Evolutionary conservation across 2,113 vertebrate genomes (phyloP), one percentile per base, ranked within the genome.

Genomic region (Ophthalmolycus amberensis): DNA sequence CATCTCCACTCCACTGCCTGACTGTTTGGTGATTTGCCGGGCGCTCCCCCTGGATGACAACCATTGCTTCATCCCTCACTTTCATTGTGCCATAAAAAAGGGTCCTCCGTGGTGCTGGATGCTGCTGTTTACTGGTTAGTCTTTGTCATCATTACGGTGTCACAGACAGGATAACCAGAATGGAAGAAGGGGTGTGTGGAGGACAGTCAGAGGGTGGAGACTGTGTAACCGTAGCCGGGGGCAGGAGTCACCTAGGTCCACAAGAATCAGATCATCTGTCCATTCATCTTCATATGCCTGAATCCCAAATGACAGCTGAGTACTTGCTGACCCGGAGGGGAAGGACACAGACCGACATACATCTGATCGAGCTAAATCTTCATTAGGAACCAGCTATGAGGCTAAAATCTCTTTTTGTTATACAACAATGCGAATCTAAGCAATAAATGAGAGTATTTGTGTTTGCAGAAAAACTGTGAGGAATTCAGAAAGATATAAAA

Each of bases 131-230:
- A 90, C 93, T 90, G 89, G 88, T 90, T 83, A 90, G 90, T 89
- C 92, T 93, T 92, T 94, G 94, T 94, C 94, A 94, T 93, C 91
- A 92, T 93, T 93, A 93, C 75, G 10, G 89, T 94, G 89, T 93
- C 91, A 93, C 71, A 65, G 87, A 85, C 85, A 88, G 89, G 86
- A 91, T 88, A 90, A 92, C 81, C 88, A 85, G 91, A 66, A 77
- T 52, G 67, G 79, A 79, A 72, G 72, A 59, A 29, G 42, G 76
- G 71, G 67, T 48, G 80, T 32, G 42, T 74, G 72, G 79, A 76
- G 82, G 87, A 71, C 67, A 56, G 72, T 77, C 64, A 75, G 69
- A 80, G 68, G 56, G 79, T 22, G 74, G 83, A 54, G 83, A 59
- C 42, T 69, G 63, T 69, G 71, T 67, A 85, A 90, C 86, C 62